These are phyloP conservation scores for Drosophila pandora DNA, from an alignment of 1,140 invertebrate genomes.

Conservation along the genomic window DNA sequence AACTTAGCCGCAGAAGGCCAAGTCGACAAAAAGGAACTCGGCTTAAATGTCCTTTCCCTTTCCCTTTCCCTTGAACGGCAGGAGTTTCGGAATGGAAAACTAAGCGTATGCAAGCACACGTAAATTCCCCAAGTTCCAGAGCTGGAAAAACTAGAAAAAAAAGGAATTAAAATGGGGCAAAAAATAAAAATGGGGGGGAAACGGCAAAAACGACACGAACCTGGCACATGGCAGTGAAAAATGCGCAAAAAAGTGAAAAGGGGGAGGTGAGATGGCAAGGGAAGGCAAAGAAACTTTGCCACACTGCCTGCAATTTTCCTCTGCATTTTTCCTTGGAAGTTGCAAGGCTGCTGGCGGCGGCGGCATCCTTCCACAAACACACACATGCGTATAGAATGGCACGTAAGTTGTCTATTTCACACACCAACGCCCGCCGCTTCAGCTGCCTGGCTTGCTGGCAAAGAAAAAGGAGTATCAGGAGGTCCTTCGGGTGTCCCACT, in stretches of 20 bases:
- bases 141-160: constrained; percentile 27
- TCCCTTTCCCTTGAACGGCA: not conserved
- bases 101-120: constrained; percentile 70
- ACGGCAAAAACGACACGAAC: constrained; percentile 37
- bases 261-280: not conserved
- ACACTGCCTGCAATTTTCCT: constrained; percentile 43
- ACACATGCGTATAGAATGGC: constrained; percentile 34
- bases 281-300: constrained; percentile 45
- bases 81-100: constrained; percentile 22
- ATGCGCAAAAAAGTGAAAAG: constrained; percentile 52
- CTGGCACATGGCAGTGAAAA: constrained; percentile 73
- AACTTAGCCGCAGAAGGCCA: constrained; percentile 58
- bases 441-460: constrained; percentile 19
- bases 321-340: constrained; percentile 36
- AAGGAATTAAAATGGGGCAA: constrained; percentile 23
- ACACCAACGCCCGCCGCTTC: constrained; percentile 55
- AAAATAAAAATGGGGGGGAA: constrained; percentile 8
- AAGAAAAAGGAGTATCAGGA: constrained; percentile 9
- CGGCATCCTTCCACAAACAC: constrained; percentile 15
- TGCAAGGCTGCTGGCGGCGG: not conserved
- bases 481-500: constrained; percentile 7
- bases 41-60: constrained; percentile 39
- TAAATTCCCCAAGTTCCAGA: constrained; percentile 71
- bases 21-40: constrained; percentile 28
- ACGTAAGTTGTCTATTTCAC: constrained; percentile 73